These are phyloP conservation scores for Glaucopsyche alexis DNA, from an alignment of 2,888 invertebrate genomes.

Conservation along the genomic window DNA sequence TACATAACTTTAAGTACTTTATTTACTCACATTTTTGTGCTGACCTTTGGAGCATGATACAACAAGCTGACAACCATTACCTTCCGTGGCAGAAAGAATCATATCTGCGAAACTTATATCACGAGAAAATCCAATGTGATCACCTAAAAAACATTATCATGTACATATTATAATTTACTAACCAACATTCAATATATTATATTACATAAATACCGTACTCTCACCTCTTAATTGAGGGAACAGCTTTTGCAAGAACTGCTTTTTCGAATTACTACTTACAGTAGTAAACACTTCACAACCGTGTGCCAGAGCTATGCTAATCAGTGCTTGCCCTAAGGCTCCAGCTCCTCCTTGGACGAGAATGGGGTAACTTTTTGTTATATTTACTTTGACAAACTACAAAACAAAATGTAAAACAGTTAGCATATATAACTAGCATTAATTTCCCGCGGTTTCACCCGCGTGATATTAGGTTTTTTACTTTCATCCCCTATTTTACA, in stretches of 20 bases:
- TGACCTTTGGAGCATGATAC: conserved; percentile 49
- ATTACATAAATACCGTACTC: neutral
- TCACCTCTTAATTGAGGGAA: conserved; percentile 57
- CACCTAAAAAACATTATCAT: conserved; percentile 46
- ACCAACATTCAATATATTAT: neutral
- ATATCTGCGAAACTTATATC: conserved; percentile 54
- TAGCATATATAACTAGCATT: neutral
- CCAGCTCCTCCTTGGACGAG: conserved; percentile 60
- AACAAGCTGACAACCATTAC: conserved; percentile 53
- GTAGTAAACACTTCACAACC: conserved; percentile 56
- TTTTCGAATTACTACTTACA: conserved; percentile 56
- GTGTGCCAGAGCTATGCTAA: conserved; percentile 51
- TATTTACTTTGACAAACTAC: conserved; percentile 43
- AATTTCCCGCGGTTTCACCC: too few species aligned
- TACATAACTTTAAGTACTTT: too few species aligned
- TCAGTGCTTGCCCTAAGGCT: conserved; percentile 59
- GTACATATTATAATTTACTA: neutral
- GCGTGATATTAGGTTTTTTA: too few species aligned
- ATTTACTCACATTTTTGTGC: conserved; percentile 51
- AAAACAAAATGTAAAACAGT: conserved; percentile 29
- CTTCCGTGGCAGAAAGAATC: conserved; percentile 48
- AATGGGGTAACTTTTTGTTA: conserved; percentile 34
- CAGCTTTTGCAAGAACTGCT: conserved; percentile 54
- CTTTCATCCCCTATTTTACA: too few species aligned
- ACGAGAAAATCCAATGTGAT: conserved; percentile 56